A percentile compares a stretch with the other conserved stretches of the same genome.
Evolutionary conservation across 2,113 vertebrate genomes (phyloP).

Genomic region (Hystrix brachyura): DNA sequence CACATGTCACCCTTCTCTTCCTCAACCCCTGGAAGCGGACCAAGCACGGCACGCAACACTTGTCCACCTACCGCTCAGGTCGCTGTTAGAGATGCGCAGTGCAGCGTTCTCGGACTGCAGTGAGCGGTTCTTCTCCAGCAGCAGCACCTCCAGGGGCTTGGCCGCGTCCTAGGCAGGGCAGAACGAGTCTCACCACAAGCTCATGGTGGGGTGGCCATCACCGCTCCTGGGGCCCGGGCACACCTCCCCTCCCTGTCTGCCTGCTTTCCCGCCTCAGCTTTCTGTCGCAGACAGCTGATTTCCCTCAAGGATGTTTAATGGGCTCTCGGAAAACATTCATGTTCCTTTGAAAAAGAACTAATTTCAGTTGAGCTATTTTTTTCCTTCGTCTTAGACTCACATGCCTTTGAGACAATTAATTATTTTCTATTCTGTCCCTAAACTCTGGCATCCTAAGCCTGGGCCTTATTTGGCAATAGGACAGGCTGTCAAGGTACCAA

Average conservation of each 20-base stretch:
- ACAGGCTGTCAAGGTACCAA: background rate
- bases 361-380: background rate
- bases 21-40: constrained; percentile 76
- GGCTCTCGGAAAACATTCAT: background rate
- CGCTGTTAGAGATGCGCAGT: constrained; percentile 96
- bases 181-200: constrained; percentile 68
- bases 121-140: constrained; percentile 97
- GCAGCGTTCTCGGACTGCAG: constrained; percentile 97
- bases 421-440: background rate
- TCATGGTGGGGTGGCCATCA: background rate
- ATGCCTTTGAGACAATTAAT: background rate
- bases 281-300: background rate
- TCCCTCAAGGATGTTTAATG: background rate
- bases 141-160: constrained; percentile 97
- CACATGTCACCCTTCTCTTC: constrained; percentile 78
- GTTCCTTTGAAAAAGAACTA: background rate
- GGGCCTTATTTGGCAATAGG: background rate
- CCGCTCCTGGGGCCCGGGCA: background rate
- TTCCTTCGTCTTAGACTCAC: background rate
- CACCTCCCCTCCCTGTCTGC: background rate
- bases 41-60: constrained; percentile 34
- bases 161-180: constrained; percentile 91
- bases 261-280: background rate
- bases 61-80: constrained; percentile 96
- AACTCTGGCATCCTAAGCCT: background rate